A percentile compares a stretch with the other conserved stretches of the same genome.
Evolutionary conservation across 2,888 invertebrate genomes (phyloP).

Genomic region (Hirtodrosophila duncani): DNA sequence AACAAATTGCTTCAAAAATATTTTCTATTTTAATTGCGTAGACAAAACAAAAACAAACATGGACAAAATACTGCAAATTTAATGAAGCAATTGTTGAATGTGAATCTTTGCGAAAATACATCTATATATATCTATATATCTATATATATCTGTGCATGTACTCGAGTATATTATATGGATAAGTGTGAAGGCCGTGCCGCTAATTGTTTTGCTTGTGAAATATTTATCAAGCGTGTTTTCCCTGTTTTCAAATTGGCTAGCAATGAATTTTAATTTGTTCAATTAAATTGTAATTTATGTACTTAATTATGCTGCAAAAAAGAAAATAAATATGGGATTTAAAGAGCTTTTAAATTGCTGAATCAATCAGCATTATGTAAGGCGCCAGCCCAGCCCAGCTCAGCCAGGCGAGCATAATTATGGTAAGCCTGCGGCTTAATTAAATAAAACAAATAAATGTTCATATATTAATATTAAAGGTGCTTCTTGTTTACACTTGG

Average conservation of each 20-base stretch:
- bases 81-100: constrained; percentile 9
- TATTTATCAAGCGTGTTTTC: too few relatives aligned
- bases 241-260: constrained; percentile 4
- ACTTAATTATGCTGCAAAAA: constrained; percentile 1
- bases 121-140: too few relatives aligned
- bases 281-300: constrained; percentile 29
- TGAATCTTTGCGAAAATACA: neutral
- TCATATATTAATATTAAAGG: too few relatives aligned
- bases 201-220: constrained; percentile 1
- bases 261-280: constrained; percentile 27
- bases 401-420: too few relatives aligned
- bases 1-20: constrained; percentile 31
- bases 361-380: too few relatives aligned
- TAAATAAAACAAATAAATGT: too few relatives aligned
- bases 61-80: constrained; percentile 10
- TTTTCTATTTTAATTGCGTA: constrained; percentile 39
- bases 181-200: too few relatives aligned
- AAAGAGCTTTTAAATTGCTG: neutral
- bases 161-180: too few relatives aligned
- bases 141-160: too few relatives aligned
- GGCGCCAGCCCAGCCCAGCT: too few relatives aligned
- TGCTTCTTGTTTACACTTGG: too few relatives aligned
- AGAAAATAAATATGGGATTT: neutral
- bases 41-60: constrained; percentile 6
- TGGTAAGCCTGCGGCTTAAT: too few relatives aligned